Evolutionary conservation across 53 echinoderm and acorn worm species (phyloP).

Genomic region (Holothuria scabra): DNA sequence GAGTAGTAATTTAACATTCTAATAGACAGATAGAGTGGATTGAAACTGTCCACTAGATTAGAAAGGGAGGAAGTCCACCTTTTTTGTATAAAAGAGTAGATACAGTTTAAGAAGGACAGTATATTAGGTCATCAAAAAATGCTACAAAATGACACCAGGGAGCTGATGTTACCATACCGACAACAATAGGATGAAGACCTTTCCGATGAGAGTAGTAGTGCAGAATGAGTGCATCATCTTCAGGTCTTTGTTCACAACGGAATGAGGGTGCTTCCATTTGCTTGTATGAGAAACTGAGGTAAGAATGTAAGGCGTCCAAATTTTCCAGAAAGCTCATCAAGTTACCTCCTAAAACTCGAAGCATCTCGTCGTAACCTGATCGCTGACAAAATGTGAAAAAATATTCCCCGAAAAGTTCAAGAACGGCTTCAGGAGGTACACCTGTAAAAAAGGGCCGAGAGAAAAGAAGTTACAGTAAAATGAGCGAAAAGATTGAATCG

Average conservation of each 20-base stretch:
- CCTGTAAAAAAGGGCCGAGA: slow-evolving; percentile 48
- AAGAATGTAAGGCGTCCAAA: slow-evolving; percentile 93
- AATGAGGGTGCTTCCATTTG: slow-evolving; percentile 98
- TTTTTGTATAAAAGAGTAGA: too few relatives aligned
- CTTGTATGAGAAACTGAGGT: slow-evolving; percentile 96
- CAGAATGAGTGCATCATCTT: slow-evolving; percentile 82
- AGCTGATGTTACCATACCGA: slow-evolving; percentile 62
- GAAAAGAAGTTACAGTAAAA: neutral
- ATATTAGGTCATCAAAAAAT: too few relatives aligned
- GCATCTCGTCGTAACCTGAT: slow-evolving; percentile 98
- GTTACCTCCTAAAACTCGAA: slow-evolving; percentile 88
- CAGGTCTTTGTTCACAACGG: slow-evolving; percentile 76
- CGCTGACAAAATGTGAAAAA: slow-evolving; percentile 95
- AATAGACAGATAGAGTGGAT: too few relatives aligned
- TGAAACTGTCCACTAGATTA: too few relatives aligned
- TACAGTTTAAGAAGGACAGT: too few relatives aligned
- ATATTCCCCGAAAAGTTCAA: slow-evolving; percentile 93
- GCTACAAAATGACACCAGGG: too few relatives aligned
- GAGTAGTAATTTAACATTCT: too few relatives aligned
- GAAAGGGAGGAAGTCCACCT: too few relatives aligned
- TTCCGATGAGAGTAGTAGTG: slow-evolving; percentile 97
- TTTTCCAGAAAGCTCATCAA: slow-evolving; percentile 95
- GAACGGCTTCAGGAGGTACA: slow-evolving; percentile 69
- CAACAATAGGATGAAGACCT: slow-evolving; percentile 94
- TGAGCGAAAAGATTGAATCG: neutral